phyloP scores from a whole-genome alignment of 2,888 invertebrate species.

The Thera obeliscata region DNA sequence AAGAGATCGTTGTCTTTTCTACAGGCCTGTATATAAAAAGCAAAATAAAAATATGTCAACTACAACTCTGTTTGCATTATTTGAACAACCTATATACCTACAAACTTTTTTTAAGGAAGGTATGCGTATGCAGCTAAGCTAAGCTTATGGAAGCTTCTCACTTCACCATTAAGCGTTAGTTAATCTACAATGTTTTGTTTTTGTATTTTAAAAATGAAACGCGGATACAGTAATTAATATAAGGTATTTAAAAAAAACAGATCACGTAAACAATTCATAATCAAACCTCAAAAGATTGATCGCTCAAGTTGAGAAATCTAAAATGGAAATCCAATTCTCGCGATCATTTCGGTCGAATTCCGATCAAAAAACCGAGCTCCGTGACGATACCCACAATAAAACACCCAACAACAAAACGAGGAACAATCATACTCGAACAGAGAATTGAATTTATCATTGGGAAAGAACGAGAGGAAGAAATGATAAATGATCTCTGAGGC shows the following conservation, averaged over 20 bases:
- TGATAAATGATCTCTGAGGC: constrained; percentile 78
- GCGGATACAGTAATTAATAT: constrained; percentile 19
- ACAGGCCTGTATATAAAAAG: constrained; percentile 80
- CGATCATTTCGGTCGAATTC: constrained; percentile 80
- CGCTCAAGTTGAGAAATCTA: constrained; percentile 70
- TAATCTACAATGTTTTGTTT: background rate
- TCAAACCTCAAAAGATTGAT: constrained; percentile 68
- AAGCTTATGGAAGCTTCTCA: background rate
- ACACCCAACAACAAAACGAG: constrained; percentile 81
- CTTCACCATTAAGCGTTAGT: too few relatives aligned
- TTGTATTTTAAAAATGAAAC: background rate
- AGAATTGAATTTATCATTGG: constrained; percentile 84
- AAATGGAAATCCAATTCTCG: constrained; percentile 83
- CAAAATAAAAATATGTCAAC: constrained; percentile 69
- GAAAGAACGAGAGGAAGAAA: constrained; percentile 79
- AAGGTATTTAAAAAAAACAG: constrained; percentile 39
- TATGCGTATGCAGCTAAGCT: too few relatives aligned
- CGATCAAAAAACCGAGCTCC: constrained; percentile 80
- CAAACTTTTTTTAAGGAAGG: background rate
- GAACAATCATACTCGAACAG: constrained; percentile 83
- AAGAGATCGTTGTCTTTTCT: constrained; percentile 78
- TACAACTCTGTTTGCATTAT: constrained; percentile 43
- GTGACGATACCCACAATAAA: constrained; percentile 82
- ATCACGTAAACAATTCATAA: constrained; percentile 46
- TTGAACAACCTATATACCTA: background rate